Evolutionary conservation across 2,113 vertebrate species (phyloP), one percentile per base, ranked within the genome.

Genomic region (Scopus umbretta): DNA sequence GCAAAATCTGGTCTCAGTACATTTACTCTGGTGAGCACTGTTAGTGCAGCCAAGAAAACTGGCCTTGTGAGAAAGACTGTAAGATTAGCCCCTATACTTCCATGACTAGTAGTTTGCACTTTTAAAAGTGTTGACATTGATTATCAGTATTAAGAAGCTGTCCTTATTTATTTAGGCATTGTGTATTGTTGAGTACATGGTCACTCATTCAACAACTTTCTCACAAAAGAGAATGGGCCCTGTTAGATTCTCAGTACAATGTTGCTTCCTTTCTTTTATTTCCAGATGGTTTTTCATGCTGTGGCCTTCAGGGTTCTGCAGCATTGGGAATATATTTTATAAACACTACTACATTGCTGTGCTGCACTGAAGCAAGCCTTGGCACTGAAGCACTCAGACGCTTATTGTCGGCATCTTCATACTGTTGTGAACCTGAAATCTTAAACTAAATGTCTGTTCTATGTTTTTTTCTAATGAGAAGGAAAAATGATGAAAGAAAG

Each of bases 391-490:
- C 1, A 0, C 30, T 38, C 55, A 47, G 22, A 59, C 63, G 58
- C 61, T 80, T 66, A 40, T 3, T 70, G 43, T 61, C 38, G 92
- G 42, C 27, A 74, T 95, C 71, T 66, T 55, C 6, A 7, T 47
- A 45, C 36, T 55, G 15, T 30, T 52, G 40, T 66, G 71, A 92
- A 95, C 40, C 38, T 79, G 34, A 86, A 87, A 91, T 93, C 79
- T 95, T 86, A 84, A 90, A 92, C 86, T 68, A 88, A 80, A 94
- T 61, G 38, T 80, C 22, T 81, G 16, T 81, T 96, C 42, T 49
- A 45, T 59, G 50, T 25, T 84, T 95, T 95, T 93, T 97, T 49
- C 38, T 94, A 96, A 90, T 56, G 63, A 94, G 68, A 94, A 76
- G 15, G 15, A 72, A 66, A 94, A 53, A 49, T 16, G 3, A 66